Evolutionary conservation across 2,113 vertebrate species (phyloP).

Genomic region (Ploceus nigricollis): DNA sequence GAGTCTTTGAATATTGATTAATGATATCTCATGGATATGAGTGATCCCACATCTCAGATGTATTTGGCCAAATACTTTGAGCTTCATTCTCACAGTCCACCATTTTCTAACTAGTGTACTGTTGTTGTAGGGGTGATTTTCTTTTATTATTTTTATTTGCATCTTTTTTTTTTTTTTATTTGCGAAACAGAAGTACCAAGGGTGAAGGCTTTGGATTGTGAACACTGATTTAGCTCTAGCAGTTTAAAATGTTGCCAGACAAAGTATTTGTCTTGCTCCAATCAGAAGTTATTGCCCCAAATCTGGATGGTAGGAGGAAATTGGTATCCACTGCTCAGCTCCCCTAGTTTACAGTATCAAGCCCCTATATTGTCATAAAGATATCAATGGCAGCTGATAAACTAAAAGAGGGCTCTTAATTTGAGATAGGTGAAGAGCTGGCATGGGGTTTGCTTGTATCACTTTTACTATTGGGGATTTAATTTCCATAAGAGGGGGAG

Average conservation of each 20-base stretch:
- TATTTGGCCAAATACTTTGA: not conserved
- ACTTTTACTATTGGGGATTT: not conserved
- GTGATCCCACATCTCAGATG: not conserved
- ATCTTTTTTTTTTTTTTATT: not conserved
- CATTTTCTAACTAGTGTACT: not conserved
- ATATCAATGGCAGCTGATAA: not conserved
- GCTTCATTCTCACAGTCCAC: not conserved
- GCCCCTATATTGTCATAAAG: not conserved
- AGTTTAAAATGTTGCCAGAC: not conserved
- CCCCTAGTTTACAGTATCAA: not conserved
- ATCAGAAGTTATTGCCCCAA: not conserved
- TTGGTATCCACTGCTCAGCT: not conserved
- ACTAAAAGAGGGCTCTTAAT: not conserved
- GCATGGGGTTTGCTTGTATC: not conserved
- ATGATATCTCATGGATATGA: not conserved
- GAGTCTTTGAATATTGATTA: not conserved
- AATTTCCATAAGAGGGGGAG: not conserved
- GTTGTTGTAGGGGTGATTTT: not conserved
- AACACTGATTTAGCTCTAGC: not conserved
- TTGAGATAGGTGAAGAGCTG: not conserved
- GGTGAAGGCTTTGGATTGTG: not conserved
- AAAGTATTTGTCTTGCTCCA: not conserved
- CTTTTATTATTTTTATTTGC: not conserved
- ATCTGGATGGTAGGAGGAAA: not conserved
- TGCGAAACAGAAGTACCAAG: not conserved